Conservation (phyloP, 2,113 vertebrate species). For the Bufo gargarizans region DNA sequence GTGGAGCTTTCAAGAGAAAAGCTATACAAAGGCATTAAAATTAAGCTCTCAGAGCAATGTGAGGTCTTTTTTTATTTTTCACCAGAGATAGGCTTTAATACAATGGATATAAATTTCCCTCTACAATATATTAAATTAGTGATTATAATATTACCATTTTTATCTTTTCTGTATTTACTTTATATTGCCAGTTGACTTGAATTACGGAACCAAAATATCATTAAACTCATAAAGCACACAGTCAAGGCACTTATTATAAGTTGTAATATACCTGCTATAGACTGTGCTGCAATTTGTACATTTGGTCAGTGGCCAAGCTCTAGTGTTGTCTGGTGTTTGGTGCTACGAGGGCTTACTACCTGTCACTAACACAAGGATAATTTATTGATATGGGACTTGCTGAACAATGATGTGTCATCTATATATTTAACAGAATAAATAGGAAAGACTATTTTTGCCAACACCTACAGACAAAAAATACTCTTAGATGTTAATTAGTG, state of each 20-base stretch:
- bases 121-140: background rate
- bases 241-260: background rate
- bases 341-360: constrained; percentile 9
- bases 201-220: background rate
- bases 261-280: background rate
- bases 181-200: background rate
- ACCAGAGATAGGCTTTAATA: background rate
- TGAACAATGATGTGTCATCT: constrained; percentile 51
- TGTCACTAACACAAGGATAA: background rate
- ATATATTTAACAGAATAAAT: constrained; percentile 46
- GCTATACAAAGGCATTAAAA: background rate
- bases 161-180: background rate
- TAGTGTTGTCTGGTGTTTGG: background rate
- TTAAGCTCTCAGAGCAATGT: background rate
- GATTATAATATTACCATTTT: background rate
- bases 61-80: background rate
- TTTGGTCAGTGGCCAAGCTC: background rate
- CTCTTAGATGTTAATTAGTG: constrained; percentile 31
- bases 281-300: background rate
- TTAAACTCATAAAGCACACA: background rate
- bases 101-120: background rate
- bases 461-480: constrained; percentile 17
- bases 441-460: constrained; percentile 26
- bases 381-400: constrained; percentile 26
- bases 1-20: background rate